phyloP scores from a whole-genome alignment of 2,797 vertebrate species.

The Oreochromis mossambicus region DNA sequence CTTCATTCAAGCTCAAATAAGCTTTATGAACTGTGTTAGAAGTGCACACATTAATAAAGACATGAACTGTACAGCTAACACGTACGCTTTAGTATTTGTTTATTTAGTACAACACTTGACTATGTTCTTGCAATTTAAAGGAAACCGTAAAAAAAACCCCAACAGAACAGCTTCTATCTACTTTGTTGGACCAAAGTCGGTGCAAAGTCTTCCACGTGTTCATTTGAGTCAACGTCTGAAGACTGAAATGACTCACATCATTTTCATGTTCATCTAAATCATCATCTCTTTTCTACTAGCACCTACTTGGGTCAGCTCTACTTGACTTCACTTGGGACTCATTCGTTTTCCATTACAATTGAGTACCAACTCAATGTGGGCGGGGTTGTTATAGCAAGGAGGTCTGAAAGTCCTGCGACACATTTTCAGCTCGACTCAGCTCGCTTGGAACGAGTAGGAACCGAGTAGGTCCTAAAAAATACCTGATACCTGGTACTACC shows the following conservation, averaged over 20 bases:
- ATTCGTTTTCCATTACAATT: not conserved
- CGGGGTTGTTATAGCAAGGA: not conserved
- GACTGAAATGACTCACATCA: not conserved
- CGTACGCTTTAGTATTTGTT: not conserved
- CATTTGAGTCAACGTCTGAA: not conserved
- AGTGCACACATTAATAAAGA: not conserved
- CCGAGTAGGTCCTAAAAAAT: not conserved
- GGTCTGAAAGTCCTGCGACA: not conserved
- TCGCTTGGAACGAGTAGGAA: not conserved
- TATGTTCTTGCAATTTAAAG: not conserved
- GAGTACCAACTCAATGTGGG: not conserved
- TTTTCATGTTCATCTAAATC: not conserved
- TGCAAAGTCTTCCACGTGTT: not conserved
- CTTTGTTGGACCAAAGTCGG: not conserved
- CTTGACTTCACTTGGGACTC: not conserved
- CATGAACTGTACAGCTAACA: not conserved
- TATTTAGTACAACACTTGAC: not conserved
- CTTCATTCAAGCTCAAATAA: not conserved
- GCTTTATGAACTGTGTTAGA: not conserved
- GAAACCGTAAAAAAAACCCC: not conserved
- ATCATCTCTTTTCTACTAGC: not conserved
- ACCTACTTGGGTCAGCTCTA: not conserved
- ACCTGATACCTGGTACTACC: not conserved
- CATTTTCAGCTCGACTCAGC: not conserved
- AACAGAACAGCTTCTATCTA: not conserved